A percentile compares a stretch with the other conserved stretches of the same genome.
phyloP scores from a whole-genome alignment of 2,888 invertebrate species.

The Hydrotaea cyrtoneurina region DNA sequence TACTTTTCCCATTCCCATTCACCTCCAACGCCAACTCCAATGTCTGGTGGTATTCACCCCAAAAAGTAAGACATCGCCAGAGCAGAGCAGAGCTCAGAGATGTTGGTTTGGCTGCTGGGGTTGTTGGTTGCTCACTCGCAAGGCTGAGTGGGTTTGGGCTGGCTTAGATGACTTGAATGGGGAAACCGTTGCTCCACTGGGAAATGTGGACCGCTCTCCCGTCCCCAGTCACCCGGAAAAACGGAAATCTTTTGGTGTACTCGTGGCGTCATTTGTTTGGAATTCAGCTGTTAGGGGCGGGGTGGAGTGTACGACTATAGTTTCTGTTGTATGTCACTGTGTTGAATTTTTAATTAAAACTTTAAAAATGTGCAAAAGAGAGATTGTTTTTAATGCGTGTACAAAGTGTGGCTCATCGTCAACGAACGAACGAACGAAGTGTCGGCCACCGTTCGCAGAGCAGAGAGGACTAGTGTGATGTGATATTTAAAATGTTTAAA shows the following conservation, averaged over 20 bases:
- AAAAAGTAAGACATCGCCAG: neutral
- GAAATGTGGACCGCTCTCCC: neutral
- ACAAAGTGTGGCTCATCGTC: neutral
- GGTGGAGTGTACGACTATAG: neutral
- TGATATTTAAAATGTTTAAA: constrained; percentile 6
- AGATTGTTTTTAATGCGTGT: constrained; percentile 7
- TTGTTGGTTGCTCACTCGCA: neutral
- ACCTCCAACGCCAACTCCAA: neutral
- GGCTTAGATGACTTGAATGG: too few species aligned
- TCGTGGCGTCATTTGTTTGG: neutral
- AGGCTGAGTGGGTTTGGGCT: neutral
- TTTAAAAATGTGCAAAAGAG: constrained; percentile 32
- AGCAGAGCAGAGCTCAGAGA: neutral
- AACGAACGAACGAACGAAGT: neutral
- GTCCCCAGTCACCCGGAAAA: neutral
- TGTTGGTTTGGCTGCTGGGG: neutral
- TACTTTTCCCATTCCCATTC: neutral
- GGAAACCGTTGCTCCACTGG: neutral
- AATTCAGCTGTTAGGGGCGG: too few species aligned
- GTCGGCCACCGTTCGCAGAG: neutral
- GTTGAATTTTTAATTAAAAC: constrained; percentile 64
- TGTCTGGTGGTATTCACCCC: neutral
- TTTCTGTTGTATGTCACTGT: constrained; percentile 52
- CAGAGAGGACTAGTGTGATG: neutral
- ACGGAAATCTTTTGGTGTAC: neutral